Base-by-base conservation (phyloP, 2,888 invertebrate genomes). In the Odontomyia ornata region DNA sequence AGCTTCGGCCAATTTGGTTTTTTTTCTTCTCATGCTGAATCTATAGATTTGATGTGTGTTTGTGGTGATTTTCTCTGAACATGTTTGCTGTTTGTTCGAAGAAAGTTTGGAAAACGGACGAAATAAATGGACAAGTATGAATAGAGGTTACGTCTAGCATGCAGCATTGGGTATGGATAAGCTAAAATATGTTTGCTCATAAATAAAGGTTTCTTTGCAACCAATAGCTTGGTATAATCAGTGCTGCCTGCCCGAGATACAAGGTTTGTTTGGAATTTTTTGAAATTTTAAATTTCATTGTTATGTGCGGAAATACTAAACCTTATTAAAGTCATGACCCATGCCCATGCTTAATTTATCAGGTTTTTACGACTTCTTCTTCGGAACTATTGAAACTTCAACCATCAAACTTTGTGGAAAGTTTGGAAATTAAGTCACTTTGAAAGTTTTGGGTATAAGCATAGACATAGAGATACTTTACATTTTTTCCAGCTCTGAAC, bases 101-200 rank as follows among this genome's bases (percentile, higher is more conserved):
- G 62, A 27, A 25, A 27, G 62, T 62, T 21, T 27, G 25, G 9
- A 65, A 65, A 65, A 65, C 2, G 25, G 65, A 27, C 27, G 9
- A 36, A 52, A 52, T 52, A 65, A 65, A 65, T 3, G n/a, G n/a
- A 65, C 11, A n/a, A 36, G 36, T 65, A 28, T 65, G 65, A 27
- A 64, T 18, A 5, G 9, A 65, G 30, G 9, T 3, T 36, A 36
- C 11, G n/a, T 36, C 65, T 18, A 1, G 27, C 18, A 65, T 36
- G 11, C n/a, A 1, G 21, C 36, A 65, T 65, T 5, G 36, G 25
- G 56, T 15, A 56, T 28, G 73, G 60, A 36, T 43, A 56, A 60
- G 73, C 47, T 69, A 43, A 73, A 60, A 73, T 73, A 73, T 73
- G 56, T 60, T 23, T 13, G n/a, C 36, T 30, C 73, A 73, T 73